These are phyloP conservation scores for Leuciscus waleckii DNA, from an alignment of 2,797 vertebrate genomes.

Conservation along the genomic window DNA sequence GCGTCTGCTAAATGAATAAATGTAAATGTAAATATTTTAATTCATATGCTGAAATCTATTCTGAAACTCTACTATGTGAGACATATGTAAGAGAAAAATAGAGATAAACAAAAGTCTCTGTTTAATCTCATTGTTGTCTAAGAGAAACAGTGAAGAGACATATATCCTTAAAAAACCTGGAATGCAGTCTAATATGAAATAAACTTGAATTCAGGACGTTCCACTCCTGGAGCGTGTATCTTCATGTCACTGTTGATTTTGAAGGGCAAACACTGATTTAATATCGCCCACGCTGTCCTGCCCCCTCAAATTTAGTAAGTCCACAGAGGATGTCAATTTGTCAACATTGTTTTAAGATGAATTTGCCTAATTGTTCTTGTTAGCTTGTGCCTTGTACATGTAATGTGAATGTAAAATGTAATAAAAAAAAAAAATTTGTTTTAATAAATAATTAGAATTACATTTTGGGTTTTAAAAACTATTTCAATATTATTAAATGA, in stretches of 20 bases:
- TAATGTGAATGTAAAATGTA: neutral
- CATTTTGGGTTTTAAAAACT: neutral
- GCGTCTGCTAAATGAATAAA: no score
- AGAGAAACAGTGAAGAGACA: neutral
- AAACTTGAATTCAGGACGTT: constrained; percentile 22
- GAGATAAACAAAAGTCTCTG: neutral
- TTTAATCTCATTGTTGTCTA: neutral
- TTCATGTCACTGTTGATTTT: constrained; percentile 19
- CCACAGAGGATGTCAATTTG: neutral
- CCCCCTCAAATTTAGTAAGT: constrained; percentile 29
- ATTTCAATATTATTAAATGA: neutral
- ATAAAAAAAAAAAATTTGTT: neutral
- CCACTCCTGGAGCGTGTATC: constrained; percentile 15
- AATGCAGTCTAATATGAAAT: constrained; percentile 8
- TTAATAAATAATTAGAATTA: neutral
- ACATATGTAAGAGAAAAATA: neutral
- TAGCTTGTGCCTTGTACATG: neutral
- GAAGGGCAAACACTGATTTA: constrained; percentile 46
- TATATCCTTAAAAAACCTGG: neutral
- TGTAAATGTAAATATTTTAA: no score
- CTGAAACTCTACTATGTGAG: neutral
- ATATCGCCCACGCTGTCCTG: constrained; percentile 30
- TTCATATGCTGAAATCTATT: neutral
- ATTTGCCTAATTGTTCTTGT: constrained; percentile 1
- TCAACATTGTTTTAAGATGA: constrained; percentile 4